Conservation (phyloP, 2,888 invertebrate species). For the Boloria selene region DNA sequence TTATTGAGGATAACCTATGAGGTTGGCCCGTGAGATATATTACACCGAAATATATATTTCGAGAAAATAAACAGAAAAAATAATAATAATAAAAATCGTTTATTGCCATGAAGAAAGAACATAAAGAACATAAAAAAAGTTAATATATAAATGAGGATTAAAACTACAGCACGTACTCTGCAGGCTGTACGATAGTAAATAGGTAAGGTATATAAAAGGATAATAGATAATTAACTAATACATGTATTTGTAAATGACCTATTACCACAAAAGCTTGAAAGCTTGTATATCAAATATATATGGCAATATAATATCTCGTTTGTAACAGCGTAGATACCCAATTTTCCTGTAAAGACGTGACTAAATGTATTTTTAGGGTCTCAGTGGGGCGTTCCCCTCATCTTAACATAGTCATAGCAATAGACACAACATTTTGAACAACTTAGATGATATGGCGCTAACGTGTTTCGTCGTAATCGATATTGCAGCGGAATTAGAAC, state of each 20-base stretch:
- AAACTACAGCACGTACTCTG: no score
- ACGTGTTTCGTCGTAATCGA: constrained; percentile 64
- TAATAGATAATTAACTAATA: no score
- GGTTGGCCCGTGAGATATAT: no score
- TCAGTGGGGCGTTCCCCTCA: constrained; percentile 26
- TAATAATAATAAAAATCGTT: no score
- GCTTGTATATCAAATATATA: background rate
- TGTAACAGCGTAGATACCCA: constrained; percentile 56
- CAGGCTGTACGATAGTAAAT: no score
- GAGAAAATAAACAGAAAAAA: no score
- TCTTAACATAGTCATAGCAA: constrained; percentile 32
- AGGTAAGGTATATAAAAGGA: no score
- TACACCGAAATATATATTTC: no score
- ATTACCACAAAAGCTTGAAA: background rate
- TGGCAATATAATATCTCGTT: constrained; percentile 8
- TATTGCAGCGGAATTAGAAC: constrained; percentile 42
- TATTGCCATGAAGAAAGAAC: no score
- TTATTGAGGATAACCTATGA: background rate
- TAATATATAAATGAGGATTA: no score
- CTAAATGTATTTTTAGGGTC: constrained; percentile 38
- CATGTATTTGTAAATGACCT: no score
- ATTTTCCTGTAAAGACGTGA: constrained; percentile 37
- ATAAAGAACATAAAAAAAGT: no score
- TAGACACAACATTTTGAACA: constrained; percentile 50
- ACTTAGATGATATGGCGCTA: constrained; percentile 69